Conservation (phyloP, 2,113 vertebrate genomes). For the Onychorhynchus coronatus region DNA sequence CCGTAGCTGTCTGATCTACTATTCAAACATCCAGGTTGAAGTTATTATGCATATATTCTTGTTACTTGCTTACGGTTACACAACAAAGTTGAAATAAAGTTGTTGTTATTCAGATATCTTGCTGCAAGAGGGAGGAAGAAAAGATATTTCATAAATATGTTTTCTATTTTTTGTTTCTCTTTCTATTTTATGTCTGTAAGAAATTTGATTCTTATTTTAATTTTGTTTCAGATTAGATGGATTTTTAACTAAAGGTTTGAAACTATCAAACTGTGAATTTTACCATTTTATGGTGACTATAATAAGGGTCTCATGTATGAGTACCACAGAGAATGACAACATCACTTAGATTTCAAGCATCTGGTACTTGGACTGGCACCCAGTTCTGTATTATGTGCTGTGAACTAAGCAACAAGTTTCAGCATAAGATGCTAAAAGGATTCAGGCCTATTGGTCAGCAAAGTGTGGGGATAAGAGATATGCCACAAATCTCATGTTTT, state of each 20-base stretch:
- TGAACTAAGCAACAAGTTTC: background rate
- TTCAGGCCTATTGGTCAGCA: background rate
- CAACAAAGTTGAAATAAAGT: background rate
- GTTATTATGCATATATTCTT: background rate
- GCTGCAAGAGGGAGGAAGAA: background rate
- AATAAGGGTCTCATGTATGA: background rate
- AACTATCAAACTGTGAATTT: background rate
- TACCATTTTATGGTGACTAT: background rate
- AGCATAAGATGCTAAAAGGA: background rate
- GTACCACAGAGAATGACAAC: background rate
- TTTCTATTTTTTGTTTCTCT: background rate
- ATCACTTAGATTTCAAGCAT: background rate
- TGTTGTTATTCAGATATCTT: background rate
- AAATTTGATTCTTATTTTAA: background rate
- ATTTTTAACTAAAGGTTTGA: background rate
- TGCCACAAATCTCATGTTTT: background rate
- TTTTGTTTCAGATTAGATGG: background rate
- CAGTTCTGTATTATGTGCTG: background rate
- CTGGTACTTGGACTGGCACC: background rate
- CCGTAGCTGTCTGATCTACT: background rate
- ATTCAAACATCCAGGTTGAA: background rate
- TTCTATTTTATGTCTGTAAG: background rate
- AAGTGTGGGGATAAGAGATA: background rate
- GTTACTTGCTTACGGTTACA: background rate
- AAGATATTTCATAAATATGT: background rate